phyloP scores from a whole-genome alignment of 2,888 invertebrate genomes.

The Zhuqinia jingwanae region DNA sequence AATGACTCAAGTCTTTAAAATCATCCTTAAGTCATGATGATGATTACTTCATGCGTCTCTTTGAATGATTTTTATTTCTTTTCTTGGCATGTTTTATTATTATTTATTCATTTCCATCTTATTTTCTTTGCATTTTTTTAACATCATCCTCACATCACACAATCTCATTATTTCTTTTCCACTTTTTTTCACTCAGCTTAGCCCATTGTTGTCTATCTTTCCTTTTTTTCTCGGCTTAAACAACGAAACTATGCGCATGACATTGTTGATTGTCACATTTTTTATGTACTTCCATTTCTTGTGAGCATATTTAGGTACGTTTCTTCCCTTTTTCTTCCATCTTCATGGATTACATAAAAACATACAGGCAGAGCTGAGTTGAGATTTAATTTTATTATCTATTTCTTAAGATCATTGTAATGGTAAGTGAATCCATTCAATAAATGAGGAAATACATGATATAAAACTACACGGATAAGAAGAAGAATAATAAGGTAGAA shows the following conservation, averaged over 20 bases:
- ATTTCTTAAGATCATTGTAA: slow-evolving; percentile 34
- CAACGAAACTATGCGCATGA: slow-evolving; percentile 6
- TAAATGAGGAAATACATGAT: slow-evolving; percentile 20
- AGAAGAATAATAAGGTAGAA: slow-evolving; percentile 45
- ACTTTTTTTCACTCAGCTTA: too few relatives aligned
- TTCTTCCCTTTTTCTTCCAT: slow-evolving; percentile 28
- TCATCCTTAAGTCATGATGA: not conserved
- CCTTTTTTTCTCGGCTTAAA: slow-evolving; percentile 30
- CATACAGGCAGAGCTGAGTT: not conserved
- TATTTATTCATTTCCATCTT: slow-evolving; percentile 51
- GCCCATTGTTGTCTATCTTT: slow-evolving; percentile 24
- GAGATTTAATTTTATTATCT: slow-evolving; percentile 32
- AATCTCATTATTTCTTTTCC: slow-evolving; percentile 46
- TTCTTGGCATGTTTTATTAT: slow-evolving; percentile 27
- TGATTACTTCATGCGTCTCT: slow-evolving; percentile 18
- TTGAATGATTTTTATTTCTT: slow-evolving; percentile 34
- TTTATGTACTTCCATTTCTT: slow-evolving; percentile 28
- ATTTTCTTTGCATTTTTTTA: not conserved
- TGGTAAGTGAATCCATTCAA: slow-evolving; percentile 35
- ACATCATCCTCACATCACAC: slow-evolving; percentile 40
- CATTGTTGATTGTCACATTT: slow-evolving; percentile 44
- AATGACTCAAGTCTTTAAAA: not conserved
- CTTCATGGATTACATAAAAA: slow-evolving; percentile 4
- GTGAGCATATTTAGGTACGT: not conserved
- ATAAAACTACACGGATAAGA: not conserved